Evolutionary conservation across 2,113 vertebrate species (phyloP), one percentile per base, ranked within the genome.

Genomic region (Cepphus grylle): DNA sequence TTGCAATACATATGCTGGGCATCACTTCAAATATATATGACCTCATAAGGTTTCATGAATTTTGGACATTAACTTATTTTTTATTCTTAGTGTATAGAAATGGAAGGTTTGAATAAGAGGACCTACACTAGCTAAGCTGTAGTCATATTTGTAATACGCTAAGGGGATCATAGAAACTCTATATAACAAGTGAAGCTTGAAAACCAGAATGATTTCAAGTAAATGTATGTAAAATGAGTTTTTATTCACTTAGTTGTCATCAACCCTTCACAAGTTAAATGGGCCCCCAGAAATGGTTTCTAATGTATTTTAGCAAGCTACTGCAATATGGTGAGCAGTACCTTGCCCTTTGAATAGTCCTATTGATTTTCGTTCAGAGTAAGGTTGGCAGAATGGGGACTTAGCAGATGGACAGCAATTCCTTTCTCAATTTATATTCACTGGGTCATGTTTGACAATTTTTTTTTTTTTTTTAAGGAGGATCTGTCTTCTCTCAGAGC

Each of bases 311-410:
- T 81, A 94, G 84, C 91, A 94, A 95, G 84, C 71, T 70, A 70
- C 88, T 94, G 92, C 84, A 63, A 81, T 93, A 77, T 30, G 70
- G 56, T 74, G 74, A 95, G 84, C 58, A 93, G 70, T 55, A 62
- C 23, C 67, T 73, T 94, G 93, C 89, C 91, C 88, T 96, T 85
- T 95, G 73, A 91, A 70, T 69, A 82, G 81, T 95, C 93, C 96
- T 91, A 93, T 96, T 95, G 91, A 97, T 95, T 96, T 96, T 91
- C 89, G 38, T 85, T 89, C 89, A 85, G 74, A 72, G 29, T 69
- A 62, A 92, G 15, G 62, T 18, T 95, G 97, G 83, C 84, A 95
- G 86, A 87, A 95, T 34, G 70, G 80, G 50, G 36, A 80, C 78
- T 76, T 62, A 93, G 81, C 81, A 90, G 81, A 73, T 50, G 73